A percentile compares a stretch with the other conserved stretches of the same genome.
phyloP scores from a whole-genome alignment of 2,113 vertebrate species.

The Dasyurus viverrinus region DNA sequence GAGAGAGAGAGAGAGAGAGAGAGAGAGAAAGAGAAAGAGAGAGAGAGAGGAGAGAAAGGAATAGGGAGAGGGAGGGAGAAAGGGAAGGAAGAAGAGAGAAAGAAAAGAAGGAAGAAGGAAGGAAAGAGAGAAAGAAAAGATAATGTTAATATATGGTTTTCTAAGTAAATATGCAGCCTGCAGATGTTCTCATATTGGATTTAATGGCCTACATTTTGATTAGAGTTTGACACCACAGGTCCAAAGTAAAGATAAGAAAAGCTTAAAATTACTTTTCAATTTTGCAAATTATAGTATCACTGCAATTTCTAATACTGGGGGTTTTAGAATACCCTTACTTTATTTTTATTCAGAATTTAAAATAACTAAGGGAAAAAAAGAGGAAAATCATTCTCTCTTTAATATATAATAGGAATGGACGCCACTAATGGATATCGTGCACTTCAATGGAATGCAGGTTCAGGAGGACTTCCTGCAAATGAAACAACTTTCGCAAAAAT shows the following conservation, averaged over 20 bases:
- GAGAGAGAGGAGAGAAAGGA: too few species aligned
- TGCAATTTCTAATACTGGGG: not conserved
- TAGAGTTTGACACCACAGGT: not conserved
- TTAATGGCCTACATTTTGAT: not conserved
- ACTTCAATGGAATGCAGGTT: slow-evolving; percentile 70
- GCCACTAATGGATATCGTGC: slow-evolving; percentile 56
- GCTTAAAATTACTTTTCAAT: not conserved
- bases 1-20: too few species aligned
- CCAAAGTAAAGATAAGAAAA: not conserved
- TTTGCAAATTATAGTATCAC: not conserved
- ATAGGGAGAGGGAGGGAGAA: too few species aligned
- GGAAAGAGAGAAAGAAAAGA: too few species aligned
- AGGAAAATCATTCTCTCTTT: not conserved
- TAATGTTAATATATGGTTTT: not conserved
- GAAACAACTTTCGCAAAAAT: slow-evolving; percentile 80
- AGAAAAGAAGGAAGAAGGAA: too few species aligned
- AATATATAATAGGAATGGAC: slow-evolving; percentile 64
- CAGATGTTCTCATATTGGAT: not conserved
- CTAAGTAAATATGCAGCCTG: not conserved
- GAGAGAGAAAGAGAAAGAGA: too few species aligned
- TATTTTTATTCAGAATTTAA: not conserved
- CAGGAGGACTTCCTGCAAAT: slow-evolving; percentile 80
- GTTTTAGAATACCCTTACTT: not conserved
- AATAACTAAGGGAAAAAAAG: not conserved
- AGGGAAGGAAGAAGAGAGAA: too few species aligned